Base-by-base conservation (phyloP, 92 coral and sea anemone species). In the Chrysogorgia sp. region DNA sequence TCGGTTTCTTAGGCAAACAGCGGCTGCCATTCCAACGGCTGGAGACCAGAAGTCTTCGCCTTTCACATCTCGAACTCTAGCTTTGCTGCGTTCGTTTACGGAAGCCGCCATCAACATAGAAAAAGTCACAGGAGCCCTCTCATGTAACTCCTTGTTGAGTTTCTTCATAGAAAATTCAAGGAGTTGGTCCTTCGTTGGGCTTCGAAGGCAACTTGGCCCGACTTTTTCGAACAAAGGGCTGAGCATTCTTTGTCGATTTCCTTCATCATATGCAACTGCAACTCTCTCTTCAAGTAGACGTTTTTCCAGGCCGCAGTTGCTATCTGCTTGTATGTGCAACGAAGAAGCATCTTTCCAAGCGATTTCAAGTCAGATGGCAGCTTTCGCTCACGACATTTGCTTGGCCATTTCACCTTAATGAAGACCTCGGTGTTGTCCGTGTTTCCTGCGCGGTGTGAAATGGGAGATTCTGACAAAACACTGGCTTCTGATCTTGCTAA, bases 21-120 rank as follows among this genome's bases (percentile, higher is more conserved):
- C 90, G 68, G 93, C 90, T 34, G 93, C 90, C 93, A 90, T 90
- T 21, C 81, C 93, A 64, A 90, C 70, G 21, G 90, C 90, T 31
- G 76, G 69, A 31, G 75, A 40, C 67, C 75, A 84, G 67, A 34
- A 48, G 14, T 67, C 72, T 28, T 77, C 61, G n/a, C 83, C 88
- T 35, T 19, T 58, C 7, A 56, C 48, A 19, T 76, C 25, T 58
- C 34, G 23, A 37, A 40, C 65, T 53, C 66, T 71, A 26, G 84
- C 67, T 43, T 47, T 71, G 49, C 88, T 83, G 56, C 52, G 76
- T 0, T 68, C 17, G 79, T 76, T 87, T 10, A 84, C 72, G 17
- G 75, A 48, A 9, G 89, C 81, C 17, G 87, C 80, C 7, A 82
- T 55, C 34, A 90, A 62, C 21, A 87, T 49, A 34, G 88, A 63